A percentile compares a stretch with the other conserved stretches of the same genome.
These are phyloP conservation scores for Agrenia bidenticulata DNA, from an alignment of 2,888 invertebrate species.

Conservation along the genomic window DNA sequence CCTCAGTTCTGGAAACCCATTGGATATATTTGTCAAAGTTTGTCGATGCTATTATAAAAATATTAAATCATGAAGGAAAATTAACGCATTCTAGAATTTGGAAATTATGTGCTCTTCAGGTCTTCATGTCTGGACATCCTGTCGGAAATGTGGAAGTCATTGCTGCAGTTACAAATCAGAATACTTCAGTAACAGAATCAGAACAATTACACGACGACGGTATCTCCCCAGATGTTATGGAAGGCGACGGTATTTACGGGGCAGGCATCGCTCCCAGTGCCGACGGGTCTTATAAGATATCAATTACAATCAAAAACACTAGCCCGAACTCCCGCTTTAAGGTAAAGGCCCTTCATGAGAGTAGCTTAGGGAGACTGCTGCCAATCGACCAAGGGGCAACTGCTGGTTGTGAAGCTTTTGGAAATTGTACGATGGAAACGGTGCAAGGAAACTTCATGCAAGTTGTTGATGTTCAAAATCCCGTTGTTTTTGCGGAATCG, in stretches of 20 bases:
- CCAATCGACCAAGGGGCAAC: slow-evolving; percentile 28
- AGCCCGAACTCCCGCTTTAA: no score
- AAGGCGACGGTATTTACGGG: slow-evolving; percentile 44
- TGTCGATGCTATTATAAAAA: no score
- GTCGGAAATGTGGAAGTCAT: slow-evolving; percentile 14
- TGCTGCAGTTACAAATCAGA: slow-evolving; percentile 10
- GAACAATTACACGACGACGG: slow-evolving; percentile 35
- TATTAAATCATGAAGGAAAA: no score
- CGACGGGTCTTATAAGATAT: slow-evolving; percentile 9
- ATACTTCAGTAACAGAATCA: not conserved
- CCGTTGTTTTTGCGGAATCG: not conserved
- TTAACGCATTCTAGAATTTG: no score
- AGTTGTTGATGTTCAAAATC: slow-evolving; percentile 7
- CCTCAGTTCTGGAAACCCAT: slow-evolving; percentile 18
- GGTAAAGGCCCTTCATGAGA: slow-evolving; percentile 8
- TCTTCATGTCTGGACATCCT: slow-evolving; percentile 25
- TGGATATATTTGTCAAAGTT: slow-evolving; percentile 26
- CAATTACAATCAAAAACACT: not conserved
- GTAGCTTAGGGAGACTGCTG: slow-evolving; percentile 19
- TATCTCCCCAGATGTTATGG: slow-evolving; percentile 32
- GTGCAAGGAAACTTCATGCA: slow-evolving; percentile 19
- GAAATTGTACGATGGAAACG: slow-evolving; percentile 9
- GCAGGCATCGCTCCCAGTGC: slow-evolving; percentile 34
- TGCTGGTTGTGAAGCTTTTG: slow-evolving; percentile 19
- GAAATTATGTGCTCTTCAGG: no score